These are phyloP conservation scores for Andrena camellia DNA, from an alignment of 2,888 invertebrate genomes.

Conservation along the genomic window DNA sequence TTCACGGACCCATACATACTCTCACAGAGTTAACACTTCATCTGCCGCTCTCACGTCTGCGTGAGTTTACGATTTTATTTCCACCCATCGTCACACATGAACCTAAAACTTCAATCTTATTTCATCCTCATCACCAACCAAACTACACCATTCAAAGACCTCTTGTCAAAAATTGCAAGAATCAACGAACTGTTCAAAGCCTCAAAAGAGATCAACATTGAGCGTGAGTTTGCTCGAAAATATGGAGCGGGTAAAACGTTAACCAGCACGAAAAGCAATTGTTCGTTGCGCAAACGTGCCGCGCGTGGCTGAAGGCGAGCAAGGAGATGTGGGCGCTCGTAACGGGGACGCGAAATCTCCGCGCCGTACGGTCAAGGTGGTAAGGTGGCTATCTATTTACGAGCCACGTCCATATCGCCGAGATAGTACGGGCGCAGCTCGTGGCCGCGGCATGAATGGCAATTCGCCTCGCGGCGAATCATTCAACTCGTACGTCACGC, in stretches of 20 bases:
- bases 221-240: not conserved
- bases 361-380: constrained; percentile 60
- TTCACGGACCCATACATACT: no score
- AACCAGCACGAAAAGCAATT: not conserved
- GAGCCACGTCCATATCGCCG: constrained; percentile 68
- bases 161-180: no score
- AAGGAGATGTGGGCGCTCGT: constrained; percentile 15
- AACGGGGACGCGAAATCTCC: constrained; percentile 38
- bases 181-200: no score
- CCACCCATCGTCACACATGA: no score
- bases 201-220: not conserved
- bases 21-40: no score
- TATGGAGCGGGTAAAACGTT: not conserved
- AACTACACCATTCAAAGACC: no score
- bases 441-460: constrained; percentile 71
- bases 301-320: not conserved
- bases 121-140: no score
- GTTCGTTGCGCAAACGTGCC: not conserved
- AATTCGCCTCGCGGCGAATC: constrained; percentile 68
- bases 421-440: constrained; percentile 68
- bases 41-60: no score
- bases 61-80: no score
- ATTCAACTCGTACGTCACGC: constrained; percentile 55
- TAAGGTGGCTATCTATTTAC: constrained; percentile 70
- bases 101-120: no score